phyloP scores from a whole-genome alignment of 2,888 invertebrate genomes.

The Rhogogaster chlorosoma region DNA sequence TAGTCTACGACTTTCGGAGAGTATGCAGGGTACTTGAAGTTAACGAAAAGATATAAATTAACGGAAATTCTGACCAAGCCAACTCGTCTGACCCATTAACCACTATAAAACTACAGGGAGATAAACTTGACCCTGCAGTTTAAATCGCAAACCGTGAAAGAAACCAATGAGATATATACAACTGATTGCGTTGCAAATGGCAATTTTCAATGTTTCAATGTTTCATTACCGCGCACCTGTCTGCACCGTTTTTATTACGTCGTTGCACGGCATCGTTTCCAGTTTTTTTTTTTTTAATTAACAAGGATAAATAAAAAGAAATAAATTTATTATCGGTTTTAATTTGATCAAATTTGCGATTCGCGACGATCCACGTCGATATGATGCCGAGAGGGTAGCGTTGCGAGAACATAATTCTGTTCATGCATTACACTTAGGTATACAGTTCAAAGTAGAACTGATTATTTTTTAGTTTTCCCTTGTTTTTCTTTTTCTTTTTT shows the following conservation, averaged over 20 bases:
- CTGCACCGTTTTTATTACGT: not conserved
- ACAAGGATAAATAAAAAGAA: not conserved
- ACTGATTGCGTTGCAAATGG: not conserved
- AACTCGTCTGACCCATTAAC: not conserved
- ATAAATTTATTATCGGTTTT: not conserved
- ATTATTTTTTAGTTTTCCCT: not conserved
- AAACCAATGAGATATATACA: not conserved
- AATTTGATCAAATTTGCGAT: not conserved
- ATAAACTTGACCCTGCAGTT: not conserved
- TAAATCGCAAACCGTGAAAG: not conserved
- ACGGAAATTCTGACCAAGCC: not conserved
- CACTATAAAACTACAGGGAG: not conserved
- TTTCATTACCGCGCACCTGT: not conserved
- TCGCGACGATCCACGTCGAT: not conserved
- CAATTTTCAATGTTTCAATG: slow-evolving; percentile 7
- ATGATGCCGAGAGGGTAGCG: no score
- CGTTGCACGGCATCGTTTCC: not conserved
- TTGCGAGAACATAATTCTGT: not conserved
- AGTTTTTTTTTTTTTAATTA: not conserved
- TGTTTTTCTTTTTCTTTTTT: not conserved
- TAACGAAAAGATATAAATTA: not conserved
- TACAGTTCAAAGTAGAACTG: not conserved
- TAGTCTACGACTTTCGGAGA: not conserved
- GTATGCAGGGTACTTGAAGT: not conserved
- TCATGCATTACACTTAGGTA: not conserved